Base-by-base conservation (phyloP, 1,140 invertebrate species). In the Phymastichus coffea region DNA sequence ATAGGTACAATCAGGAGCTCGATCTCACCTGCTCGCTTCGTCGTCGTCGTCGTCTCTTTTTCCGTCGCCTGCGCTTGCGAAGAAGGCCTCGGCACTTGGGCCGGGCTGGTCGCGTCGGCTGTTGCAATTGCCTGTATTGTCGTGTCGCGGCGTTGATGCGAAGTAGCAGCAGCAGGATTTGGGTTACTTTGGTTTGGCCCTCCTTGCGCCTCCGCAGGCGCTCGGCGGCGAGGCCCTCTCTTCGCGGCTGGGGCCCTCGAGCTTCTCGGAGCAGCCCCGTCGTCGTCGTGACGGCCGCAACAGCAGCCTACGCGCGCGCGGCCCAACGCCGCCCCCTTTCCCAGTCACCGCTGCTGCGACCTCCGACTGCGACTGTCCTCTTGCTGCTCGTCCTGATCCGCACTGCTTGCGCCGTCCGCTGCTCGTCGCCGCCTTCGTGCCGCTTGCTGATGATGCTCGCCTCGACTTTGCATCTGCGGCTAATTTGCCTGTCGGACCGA, bases 21-120 rank as follows among this genome's bases (percentile, higher is more conserved):
- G 30, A n/a, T 47, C 60, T n/a, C 15, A 43, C 40, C 49, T 62
- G 25, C n/a, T n/a, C n/a, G n/a, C n/a, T n/a, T n/a, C 53, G 64
- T 74, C 71, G 73, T 73, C 78, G 77, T 66, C 77, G 77, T 74
- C 78, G 75, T 70, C 73, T 77, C 78, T 80, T 80, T 80, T 79
- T 79, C 66, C 76, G 75, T 70, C 78, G 71, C 63, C 76, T 74
- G 66, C 78, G 76, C 70, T 15, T 61, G 23, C 78, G 72, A 67
- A 73, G 72, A n/a, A n/a, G n/a, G n/a, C n/a, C n/a, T n/a, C n/a
- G n/a, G n/a, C n/a, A n/a, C n/a, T n/a, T n/a, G n/a, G n/a, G 63
- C 67, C 67, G 14, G 17, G 9, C 10, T 22, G 38, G 43, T 15
- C 49, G 20, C 35, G 56, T 70, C 69, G 67, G 57, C 67, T 67